phyloP scores from a whole-genome alignment of 2,888 invertebrate species.

The Mamestra brassicae region DNA sequence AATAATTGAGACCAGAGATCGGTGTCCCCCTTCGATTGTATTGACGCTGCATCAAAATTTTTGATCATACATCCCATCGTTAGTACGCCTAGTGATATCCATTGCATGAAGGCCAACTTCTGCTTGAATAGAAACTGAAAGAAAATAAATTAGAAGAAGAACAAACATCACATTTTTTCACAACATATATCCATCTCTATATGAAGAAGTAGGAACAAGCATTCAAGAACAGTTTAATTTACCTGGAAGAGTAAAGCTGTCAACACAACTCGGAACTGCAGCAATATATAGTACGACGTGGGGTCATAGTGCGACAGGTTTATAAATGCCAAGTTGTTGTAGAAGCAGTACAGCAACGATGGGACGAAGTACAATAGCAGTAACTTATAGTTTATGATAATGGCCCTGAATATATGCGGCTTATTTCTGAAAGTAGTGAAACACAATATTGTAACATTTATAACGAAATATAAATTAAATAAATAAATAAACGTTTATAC shows the following conservation, averaged over 20 bases:
- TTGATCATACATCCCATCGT: slow-evolving; percentile 98
- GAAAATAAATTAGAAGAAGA: slow-evolving; percentile 28
- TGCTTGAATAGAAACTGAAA: slow-evolving; percentile 96
- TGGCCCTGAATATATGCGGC: slow-evolving; percentile 89
- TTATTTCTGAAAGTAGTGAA: slow-evolving; percentile 91
- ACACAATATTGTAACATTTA: slow-evolving; percentile 4
- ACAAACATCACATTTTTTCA: neutral
- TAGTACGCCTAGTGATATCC: slow-evolving; percentile 96
- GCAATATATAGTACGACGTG: slow-evolving; percentile 97
- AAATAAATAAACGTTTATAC: no score
- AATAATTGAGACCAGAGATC: slow-evolving; percentile 84
- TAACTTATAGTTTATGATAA: slow-evolving; percentile 92
- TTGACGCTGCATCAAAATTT: slow-evolving; percentile 92
- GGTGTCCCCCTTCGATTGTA: slow-evolving; percentile 73
- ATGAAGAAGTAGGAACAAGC: neutral
- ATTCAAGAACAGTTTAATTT: slow-evolving; percentile 54
- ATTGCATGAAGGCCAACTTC: slow-evolving; percentile 95
- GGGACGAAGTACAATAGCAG: slow-evolving; percentile 97
- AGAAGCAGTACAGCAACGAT: slow-evolving; percentile 97
- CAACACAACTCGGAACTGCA: slow-evolving; percentile 97
- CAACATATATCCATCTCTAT: neutral
- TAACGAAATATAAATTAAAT: neutral
- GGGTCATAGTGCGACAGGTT: slow-evolving; percentile 98
- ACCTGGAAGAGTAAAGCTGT: slow-evolving; percentile 98
- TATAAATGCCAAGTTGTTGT: slow-evolving; percentile 98